Percentiles rank a stretch among this genome's conserved stretches.
Conservation (phyloP, 1,140 invertebrate genomes). For the Cydia pomonella region DNA sequence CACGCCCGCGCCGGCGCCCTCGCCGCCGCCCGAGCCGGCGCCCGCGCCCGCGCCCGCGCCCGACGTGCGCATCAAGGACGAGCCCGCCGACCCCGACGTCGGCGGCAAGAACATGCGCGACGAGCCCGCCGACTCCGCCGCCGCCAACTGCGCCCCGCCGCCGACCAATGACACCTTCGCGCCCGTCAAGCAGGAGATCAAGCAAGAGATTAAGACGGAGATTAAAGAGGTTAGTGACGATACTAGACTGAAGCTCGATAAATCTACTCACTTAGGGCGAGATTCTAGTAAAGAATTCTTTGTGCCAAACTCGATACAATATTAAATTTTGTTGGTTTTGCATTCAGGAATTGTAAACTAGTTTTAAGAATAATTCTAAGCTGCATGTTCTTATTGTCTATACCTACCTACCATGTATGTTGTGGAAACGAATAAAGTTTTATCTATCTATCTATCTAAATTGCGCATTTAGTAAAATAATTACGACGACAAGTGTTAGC, state of each 20-base stretch:
- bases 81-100: slow-evolving; percentile 79
- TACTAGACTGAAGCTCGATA: background rate
- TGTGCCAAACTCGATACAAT: too few species aligned
- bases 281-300: background rate
- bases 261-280: too few species aligned
- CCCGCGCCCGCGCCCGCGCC: slow-evolving; percentile 83
- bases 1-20: slow-evolving; percentile 64
- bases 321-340: too few species aligned
- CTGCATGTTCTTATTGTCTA: too few species aligned
- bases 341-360: too few species aligned
- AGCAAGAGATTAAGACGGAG: slow-evolving; percentile 87
- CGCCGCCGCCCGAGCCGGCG: slow-evolving; percentile 74
- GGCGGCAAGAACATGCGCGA: slow-evolving; percentile 82
- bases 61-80: slow-evolving; percentile 86
- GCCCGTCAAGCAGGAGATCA: slow-evolving; percentile 82
- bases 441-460: too few species aligned
- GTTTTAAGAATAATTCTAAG: too few species aligned
- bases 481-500: too few species aligned
- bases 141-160: background rate
- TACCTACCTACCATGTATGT: too few species aligned
- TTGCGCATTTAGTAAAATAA: too few species aligned
- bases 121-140: slow-evolving; percentile 71
- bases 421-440: too few species aligned
- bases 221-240: slow-evolving; percentile 80
- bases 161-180: slow-evolving; percentile 38